Evolutionary conservation across 2,113 vertebrate genomes (phyloP).

Genomic region (Motacilla tschutschensis): DNA sequence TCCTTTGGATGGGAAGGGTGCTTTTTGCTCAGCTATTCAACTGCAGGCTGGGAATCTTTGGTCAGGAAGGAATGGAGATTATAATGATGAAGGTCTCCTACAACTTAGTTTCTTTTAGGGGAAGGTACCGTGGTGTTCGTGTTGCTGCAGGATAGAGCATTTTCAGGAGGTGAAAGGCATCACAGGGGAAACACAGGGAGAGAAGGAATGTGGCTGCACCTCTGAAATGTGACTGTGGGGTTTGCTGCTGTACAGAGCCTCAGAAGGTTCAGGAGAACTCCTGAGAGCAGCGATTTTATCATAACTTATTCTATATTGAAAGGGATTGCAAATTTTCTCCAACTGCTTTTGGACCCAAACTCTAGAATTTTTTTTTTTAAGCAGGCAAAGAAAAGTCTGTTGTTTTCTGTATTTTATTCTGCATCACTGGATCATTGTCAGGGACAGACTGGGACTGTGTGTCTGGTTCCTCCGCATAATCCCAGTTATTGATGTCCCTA

Average conservation of each 20-base stretch:
- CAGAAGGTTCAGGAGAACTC: neutral
- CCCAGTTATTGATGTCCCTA: conserved; percentile 32
- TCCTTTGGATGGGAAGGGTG: neutral
- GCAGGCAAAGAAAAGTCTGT: neutral
- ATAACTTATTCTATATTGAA: neutral
- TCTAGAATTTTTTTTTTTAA: neutral
- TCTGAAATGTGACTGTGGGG: neutral
- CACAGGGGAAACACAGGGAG: neutral
- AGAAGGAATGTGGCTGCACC: too few species aligned
- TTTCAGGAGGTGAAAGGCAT: neutral
- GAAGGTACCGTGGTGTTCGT: neutral
- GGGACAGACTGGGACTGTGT: neutral
- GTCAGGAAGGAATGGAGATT: neutral
- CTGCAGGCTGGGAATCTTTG: neutral
- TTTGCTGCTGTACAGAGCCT: neutral
- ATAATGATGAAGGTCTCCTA: neutral
- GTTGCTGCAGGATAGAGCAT: neutral
- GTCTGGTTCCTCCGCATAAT: neutral
- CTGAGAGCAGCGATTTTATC: neutral
- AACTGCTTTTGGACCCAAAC: neutral
- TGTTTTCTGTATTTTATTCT: neutral
- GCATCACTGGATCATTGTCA: neutral
- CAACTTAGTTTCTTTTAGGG: neutral
- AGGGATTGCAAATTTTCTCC: neutral
- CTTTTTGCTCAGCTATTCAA: neutral